phyloP scores from a whole-genome alignment of 2,888 invertebrate species.

The Ferdinandea cuprea region DNA sequence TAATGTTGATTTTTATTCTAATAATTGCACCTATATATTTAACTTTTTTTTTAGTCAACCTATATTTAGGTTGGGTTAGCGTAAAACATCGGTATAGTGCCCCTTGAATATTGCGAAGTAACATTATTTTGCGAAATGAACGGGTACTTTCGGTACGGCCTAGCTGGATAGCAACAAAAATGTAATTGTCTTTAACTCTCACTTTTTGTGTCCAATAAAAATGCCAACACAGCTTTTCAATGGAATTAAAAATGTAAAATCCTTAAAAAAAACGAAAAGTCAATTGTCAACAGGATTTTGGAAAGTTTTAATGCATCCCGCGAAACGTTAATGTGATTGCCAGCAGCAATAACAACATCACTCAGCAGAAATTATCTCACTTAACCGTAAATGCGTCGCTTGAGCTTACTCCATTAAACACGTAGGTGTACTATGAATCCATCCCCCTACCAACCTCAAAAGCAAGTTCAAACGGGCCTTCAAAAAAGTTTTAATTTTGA shows the following conservation, averaged over 20 bases:
- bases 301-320: conserved; percentile 8
- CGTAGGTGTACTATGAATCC: background rate
- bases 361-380: conserved; percentile 32
- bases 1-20: too few relatives aligned
- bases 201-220: too few relatives aligned
- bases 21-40: too few relatives aligned
- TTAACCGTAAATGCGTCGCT: conserved; percentile 36
- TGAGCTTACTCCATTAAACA: conserved; percentile 33
- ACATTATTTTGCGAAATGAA: too few relatives aligned
- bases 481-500: conserved; percentile 18
- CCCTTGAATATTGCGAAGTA: too few relatives aligned
- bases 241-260: background rate
- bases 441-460: background rate
- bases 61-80: too few relatives aligned
- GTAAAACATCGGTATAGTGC: too few relatives aligned
- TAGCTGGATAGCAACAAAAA: too few relatives aligned
- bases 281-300: conserved; percentile 6
- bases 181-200: too few relatives aligned
- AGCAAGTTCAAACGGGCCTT: background rate
- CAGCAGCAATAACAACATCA: background rate
- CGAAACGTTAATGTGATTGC: conserved; percentile 31
- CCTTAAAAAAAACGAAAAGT: background rate
- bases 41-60: too few relatives aligned
- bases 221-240: background rate
- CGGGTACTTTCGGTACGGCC: too few relatives aligned